phyloP scores from a whole-genome alignment of 2,888 invertebrate genomes.

The Coecobrya sp. region DNA sequence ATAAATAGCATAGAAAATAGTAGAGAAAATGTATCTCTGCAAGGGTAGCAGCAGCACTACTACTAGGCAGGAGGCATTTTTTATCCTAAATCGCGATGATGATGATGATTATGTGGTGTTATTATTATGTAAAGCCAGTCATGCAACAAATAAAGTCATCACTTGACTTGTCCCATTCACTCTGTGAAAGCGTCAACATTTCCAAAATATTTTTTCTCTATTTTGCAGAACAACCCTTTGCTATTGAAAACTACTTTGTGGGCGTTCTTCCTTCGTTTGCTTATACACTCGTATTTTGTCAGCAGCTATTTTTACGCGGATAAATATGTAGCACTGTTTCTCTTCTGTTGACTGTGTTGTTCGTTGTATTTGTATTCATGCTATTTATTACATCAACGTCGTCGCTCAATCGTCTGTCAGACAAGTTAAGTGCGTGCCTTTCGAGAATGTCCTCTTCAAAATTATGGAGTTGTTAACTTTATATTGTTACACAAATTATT shows the following conservation, averaged over 20 bases:
- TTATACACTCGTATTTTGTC: conserved; percentile 54
- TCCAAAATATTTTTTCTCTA: conserved; percentile 82
- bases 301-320: conserved; percentile 34
- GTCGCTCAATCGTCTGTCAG: conserved; percentile 4
- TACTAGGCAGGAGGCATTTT: conserved; percentile 17
- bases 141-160: conserved; percentile 82
- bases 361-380: conserved; percentile 52
- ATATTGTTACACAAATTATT: conserved; percentile 36
- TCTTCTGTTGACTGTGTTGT: conserved; percentile 32
- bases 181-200: conserved; percentile 77
- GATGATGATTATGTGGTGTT: conserved; percentile 66
- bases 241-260: conserved; percentile 76
- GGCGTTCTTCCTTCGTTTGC: conserved; percentile 74
- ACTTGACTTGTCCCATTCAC: conserved; percentile 78
- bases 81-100: conserved; percentile 13
- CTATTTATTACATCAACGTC: conserved; percentile 31
- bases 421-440: background rate
- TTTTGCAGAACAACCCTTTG: conserved; percentile 79
- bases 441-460: conserved; percentile 41
- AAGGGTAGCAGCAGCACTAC: background rate
- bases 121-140: conserved; percentile 78
- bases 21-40: background rate
- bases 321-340: conserved; percentile 5
- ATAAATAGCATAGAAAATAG: conserved; percentile 11
- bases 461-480: background rate